Evolutionary conservation across 2,888 invertebrate genomes (phyloP), one percentile per base, ranked within the genome.

Genomic region (Quadroppia sp.): DNA sequence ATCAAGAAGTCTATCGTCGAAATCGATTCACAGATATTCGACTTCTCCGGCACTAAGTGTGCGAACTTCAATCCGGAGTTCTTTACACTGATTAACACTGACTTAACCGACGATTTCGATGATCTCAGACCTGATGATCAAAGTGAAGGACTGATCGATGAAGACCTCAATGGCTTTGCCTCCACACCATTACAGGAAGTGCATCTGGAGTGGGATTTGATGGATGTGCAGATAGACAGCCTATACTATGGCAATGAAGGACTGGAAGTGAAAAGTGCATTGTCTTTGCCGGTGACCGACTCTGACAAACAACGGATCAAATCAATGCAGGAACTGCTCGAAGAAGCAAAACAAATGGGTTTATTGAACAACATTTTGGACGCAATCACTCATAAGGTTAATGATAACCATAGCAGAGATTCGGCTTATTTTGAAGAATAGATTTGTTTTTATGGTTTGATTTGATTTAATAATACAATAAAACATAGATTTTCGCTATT

Each of bases 311-410:
- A 73, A 28, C 45, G 50, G 50, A 28, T 73, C 28, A 71, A 71
- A 56, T 70, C 56, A 42, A 28, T 75, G 56, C 74, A 75, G 20
- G 74, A 75, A 32, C 23, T 75, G 36, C 13, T 75, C 2, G 71
- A 74, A 28, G 74, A 75, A 53, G 75, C 75, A 17, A 71, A 74
- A 53, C 40, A 59, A 50, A 45, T 75, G 40, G 75, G 75, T 28
- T 20, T 75, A 40, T 53, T 75, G 20, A 74, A 71, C 45, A 74
- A 75, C 56, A 56, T 75, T 13, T 61, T 75, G 23, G 59, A 74
- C 23, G 64, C 71, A 6, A 64, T 64, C 20, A 64, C n/a, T 36
- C 20, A 11, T 64, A 32, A 64, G 36, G 56, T 28, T 11, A 15
- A 9, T 13, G 56, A 59, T 4, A 28, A 25, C 28, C 25, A 64